phyloP scores from a whole-genome alignment of 2,113 vertebrate genomes.

The Eolophus roseicapilla region DNA sequence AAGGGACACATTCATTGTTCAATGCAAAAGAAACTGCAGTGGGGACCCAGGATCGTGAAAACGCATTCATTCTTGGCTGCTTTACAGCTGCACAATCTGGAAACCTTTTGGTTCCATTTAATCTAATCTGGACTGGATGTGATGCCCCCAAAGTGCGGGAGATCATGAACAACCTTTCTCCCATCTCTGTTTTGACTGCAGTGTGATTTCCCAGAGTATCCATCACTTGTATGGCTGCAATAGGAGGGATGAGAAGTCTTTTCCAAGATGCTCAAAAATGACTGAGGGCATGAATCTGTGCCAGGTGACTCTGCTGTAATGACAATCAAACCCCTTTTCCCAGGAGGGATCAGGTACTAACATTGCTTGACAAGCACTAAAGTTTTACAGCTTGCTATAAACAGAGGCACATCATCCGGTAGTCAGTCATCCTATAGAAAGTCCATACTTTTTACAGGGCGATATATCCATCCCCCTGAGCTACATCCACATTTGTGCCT shows the following conservation, averaged over 20 bases:
- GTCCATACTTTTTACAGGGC: background rate
- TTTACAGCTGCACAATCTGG: background rate
- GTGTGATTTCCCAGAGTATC: background rate
- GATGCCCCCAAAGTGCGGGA: background rate
- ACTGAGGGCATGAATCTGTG: background rate
- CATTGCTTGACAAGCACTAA: background rate
- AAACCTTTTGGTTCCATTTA: background rate
- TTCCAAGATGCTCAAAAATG: background rate
- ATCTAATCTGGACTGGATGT: background rate
- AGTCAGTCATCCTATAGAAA: background rate
- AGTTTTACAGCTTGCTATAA: background rate
- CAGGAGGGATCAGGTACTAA: background rate
- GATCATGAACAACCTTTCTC: background rate
- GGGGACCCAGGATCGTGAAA: background rate
- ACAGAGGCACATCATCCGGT: background rate
- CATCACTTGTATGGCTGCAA: rapidly evolving
- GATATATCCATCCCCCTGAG: background rate
- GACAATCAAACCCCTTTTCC: background rate
- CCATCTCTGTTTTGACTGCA: rapidly evolving
- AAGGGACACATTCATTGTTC: background rate
- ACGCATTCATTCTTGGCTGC: background rate
- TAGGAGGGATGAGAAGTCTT: background rate
- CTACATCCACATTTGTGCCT: background rate
- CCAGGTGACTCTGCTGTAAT: background rate
- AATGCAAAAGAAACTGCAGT: background rate